These are phyloP conservation scores for Pollicipes pollicipes DNA, from an alignment of 1,140 invertebrate species.

Conservation along the genomic window DNA sequence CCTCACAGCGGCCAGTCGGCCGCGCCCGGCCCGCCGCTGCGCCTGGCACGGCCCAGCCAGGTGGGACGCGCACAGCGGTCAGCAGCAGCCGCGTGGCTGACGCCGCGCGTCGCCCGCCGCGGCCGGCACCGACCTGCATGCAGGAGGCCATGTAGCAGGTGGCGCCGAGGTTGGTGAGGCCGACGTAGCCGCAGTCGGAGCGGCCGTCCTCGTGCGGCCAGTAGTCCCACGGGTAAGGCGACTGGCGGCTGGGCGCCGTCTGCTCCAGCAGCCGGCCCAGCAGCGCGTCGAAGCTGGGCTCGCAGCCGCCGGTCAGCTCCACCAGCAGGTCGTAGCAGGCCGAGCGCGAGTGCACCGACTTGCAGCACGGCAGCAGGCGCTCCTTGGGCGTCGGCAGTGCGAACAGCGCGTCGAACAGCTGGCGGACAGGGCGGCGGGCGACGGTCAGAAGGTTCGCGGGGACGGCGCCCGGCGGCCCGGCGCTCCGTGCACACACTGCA, in stretches of 20 bases:
- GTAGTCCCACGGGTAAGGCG: slow-evolving; percentile 85
- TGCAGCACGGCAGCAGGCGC: slow-evolving; percentile 76
- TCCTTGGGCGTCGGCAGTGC: slow-evolving; percentile 66
- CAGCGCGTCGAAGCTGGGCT: background rate
- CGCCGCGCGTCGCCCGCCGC: too few relatives aligned
- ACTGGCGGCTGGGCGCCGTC: slow-evolving; percentile 41
- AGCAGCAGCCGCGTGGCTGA: too few relatives aligned
- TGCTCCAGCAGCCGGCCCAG: background rate
- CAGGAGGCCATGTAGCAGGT: slow-evolving; percentile 95
- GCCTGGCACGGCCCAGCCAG: too few relatives aligned
- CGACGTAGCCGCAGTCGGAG: slow-evolving; percentile 84
- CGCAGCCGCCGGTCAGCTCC: slow-evolving; percentile 60
- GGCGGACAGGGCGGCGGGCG: slow-evolving; percentile 23
- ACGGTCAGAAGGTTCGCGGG: slow-evolving; percentile 29
- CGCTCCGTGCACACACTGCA: too few relatives aligned
- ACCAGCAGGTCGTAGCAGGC: slow-evolving; percentile 77
- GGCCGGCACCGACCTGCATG: slow-evolving; percentile 32
- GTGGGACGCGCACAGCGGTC: too few relatives aligned
- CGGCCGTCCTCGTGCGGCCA: slow-evolving; percentile 89
- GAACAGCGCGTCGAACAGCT: slow-evolving; percentile 74
- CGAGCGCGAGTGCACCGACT: slow-evolving; percentile 66
- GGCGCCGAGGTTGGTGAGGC: slow-evolving; percentile 80
- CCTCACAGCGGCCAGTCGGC: too few relatives aligned
- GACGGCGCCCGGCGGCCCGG: too few relatives aligned
- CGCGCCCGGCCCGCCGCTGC: too few relatives aligned